These are phyloP conservation scores for Crocidura indochinensis DNA, from an alignment of 2,797 vertebrate genomes.

Conservation along the genomic window DNA sequence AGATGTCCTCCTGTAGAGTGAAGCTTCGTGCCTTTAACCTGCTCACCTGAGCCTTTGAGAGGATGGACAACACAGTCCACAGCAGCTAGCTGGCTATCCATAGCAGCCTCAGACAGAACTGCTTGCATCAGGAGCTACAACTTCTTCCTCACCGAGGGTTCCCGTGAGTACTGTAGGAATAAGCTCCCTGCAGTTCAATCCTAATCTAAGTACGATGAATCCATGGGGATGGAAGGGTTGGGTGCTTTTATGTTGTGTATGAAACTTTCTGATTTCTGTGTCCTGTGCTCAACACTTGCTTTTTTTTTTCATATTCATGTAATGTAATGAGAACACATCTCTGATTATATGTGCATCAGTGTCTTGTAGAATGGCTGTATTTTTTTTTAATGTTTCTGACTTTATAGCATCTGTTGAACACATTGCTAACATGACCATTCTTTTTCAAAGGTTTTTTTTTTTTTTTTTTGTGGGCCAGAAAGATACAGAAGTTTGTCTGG, in stretches of 20 bases:
- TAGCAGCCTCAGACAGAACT: too few species aligned
- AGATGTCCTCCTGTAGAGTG: slow-evolving; percentile 82
- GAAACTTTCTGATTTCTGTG: slow-evolving; percentile 33
- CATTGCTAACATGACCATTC: slow-evolving; percentile 52
- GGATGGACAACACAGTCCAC: not conserved
- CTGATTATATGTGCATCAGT: too few species aligned
- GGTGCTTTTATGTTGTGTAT: slow-evolving; percentile 57
- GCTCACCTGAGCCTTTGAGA: slow-evolving; percentile 63
- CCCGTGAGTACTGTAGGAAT: slow-evolving; percentile 64
- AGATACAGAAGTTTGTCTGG: too few species aligned
- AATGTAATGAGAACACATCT: slow-evolving; percentile 41
- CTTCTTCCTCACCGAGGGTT: slow-evolving; percentile 34
- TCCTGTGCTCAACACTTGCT: slow-evolving; percentile 20
- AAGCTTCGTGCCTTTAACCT: slow-evolving; percentile 89
- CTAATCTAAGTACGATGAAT: slow-evolving; percentile 50
- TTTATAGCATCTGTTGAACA: slow-evolving; percentile 66
- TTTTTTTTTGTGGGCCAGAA: too few species aligned
- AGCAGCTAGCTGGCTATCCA: not conserved
- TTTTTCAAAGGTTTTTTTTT: slow-evolving; percentile 35
- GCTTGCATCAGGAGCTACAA: slow-evolving; percentile 39
- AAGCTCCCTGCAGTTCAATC: slow-evolving; percentile 61
- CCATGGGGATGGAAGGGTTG: slow-evolving; percentile 57
- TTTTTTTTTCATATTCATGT: slow-evolving; percentile 56
- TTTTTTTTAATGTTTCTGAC: not conserved
- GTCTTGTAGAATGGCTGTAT: too few species aligned